These are phyloP conservation scores for Amphiprion clarkii DNA, from an alignment of 2,797 vertebrate species.

Conservation along the genomic window DNA sequence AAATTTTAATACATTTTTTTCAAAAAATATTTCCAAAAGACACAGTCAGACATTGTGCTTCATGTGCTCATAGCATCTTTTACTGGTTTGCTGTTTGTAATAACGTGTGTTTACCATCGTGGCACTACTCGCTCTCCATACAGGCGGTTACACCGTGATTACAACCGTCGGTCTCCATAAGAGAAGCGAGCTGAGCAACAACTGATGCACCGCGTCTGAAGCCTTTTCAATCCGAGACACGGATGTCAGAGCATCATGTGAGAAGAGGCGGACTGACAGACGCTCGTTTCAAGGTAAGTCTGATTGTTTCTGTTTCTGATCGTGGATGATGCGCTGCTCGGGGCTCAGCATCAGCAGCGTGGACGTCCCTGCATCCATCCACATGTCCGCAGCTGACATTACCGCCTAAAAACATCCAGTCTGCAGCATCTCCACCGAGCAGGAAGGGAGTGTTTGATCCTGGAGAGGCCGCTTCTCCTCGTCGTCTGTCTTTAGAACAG, in stretches of 20 bases:
- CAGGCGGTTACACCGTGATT: constrained; percentile 3
- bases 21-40: no score
- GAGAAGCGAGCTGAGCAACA: constrained; percentile 9
- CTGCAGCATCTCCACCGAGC: background rate
- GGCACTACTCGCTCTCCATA: no score
- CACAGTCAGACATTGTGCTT: no score
- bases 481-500: background rate
- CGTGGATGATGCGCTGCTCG: background rate
- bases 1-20: no score
- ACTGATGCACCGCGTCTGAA: background rate
- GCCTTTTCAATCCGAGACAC: background rate
- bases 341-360: constrained; percentile 35
- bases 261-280: background rate
- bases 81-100: no score
- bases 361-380: background rate
- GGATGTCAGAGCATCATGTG: background rate
- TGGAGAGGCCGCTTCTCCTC: background rate
- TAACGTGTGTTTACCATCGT: no score
- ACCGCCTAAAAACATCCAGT: background rate
- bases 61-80: no score
- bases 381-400: background rate
- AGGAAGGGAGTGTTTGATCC: background rate
- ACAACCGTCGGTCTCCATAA: background rate
- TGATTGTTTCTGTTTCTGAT: background rate
- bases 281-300: constrained; percentile 25